Conservation (phyloP, 2,797 vertebrate species). For the Rhincodon typus region DNA sequence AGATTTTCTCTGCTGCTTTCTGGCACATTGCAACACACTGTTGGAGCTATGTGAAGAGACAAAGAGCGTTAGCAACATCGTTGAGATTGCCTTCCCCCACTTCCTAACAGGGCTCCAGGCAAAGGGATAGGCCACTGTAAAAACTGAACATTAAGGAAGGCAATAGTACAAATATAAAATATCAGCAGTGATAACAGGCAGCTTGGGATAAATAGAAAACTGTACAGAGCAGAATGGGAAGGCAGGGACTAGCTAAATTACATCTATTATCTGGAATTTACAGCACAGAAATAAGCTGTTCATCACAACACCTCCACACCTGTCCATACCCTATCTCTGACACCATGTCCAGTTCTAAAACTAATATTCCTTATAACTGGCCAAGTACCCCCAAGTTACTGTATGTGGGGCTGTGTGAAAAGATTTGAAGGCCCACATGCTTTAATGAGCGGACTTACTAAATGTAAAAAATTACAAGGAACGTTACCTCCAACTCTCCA, state of each 20-base stretch:
- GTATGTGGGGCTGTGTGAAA: too few species aligned
- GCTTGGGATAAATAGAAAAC: not conserved
- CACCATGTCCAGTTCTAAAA: too few species aligned
- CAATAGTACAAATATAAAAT: not conserved
- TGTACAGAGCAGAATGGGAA: not conserved
- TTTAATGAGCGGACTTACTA: too few species aligned
- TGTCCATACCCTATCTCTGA: too few species aligned
- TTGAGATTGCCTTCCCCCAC: not conserved
- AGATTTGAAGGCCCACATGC: too few species aligned
- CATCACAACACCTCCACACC: not conserved
- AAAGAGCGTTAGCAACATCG: not conserved
- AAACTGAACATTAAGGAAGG: not conserved
- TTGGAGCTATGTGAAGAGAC: constrained; percentile 65
- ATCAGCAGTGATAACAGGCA: not conserved
- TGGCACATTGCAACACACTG: constrained; percentile 74
- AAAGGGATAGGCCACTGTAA: not conserved
- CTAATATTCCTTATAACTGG: too few species aligned
- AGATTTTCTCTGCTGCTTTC: constrained; percentile 68
- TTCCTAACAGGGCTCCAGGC: not conserved
- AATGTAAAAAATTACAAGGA: too few species aligned
- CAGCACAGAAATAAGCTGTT: not conserved
- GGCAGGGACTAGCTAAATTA: not conserved
- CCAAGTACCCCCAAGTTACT: too few species aligned
- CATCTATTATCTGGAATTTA: not conserved
- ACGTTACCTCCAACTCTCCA: too few species aligned